Percentiles rank a stretch among this genome's conserved stretches.
These are phyloP conservation scores for Crossaster papposus DNA, from an alignment of 53 echinoderm and acorn worm species.

Conservation along the genomic window DNA sequence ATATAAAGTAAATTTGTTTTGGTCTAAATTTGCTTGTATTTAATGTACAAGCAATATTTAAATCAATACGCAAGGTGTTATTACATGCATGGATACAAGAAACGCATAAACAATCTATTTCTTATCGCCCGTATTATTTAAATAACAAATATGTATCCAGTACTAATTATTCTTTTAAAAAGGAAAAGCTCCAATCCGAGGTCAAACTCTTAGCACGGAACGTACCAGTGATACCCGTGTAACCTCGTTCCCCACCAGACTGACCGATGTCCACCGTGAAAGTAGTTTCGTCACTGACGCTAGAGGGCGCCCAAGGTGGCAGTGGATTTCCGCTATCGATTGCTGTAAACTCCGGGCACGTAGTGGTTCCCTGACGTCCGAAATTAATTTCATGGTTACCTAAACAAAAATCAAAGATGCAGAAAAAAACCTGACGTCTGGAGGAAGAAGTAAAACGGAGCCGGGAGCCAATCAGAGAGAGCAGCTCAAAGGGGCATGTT, in stretches of 20 bases:
- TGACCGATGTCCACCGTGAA: conserved; percentile 77
- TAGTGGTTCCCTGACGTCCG: conserved; percentile 53
- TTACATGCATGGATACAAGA: too few relatives aligned
- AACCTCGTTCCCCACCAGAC: conserved; percentile 83
- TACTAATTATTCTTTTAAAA: too few relatives aligned
- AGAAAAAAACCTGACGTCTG: too few relatives aligned
- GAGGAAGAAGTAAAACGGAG: not conserved
- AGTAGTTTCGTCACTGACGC: conserved; percentile 27
- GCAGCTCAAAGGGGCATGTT: not conserved
- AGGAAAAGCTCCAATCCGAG: too few relatives aligned
- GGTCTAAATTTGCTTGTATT: too few relatives aligned
- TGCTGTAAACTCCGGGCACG: conserved; percentile 48
- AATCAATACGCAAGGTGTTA: too few relatives aligned
- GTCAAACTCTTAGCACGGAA: not conserved
- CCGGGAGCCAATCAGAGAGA: not conserved
- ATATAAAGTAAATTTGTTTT: too few relatives aligned
- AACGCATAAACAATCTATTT: too few relatives aligned
- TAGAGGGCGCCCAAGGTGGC: not conserved
- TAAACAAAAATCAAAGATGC: not conserved
- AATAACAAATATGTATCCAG: too few relatives aligned
- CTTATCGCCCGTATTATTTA: too few relatives aligned
- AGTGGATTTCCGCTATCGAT: conserved; percentile 54
- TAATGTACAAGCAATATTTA: too few relatives aligned
- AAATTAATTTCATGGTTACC: conserved; percentile 61
- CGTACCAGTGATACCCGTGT: conserved; percentile 84